These are phyloP conservation scores for Liasis olivaceus DNA, from an alignment of 2,797 vertebrate genomes.

Conservation along the genomic window DNA sequence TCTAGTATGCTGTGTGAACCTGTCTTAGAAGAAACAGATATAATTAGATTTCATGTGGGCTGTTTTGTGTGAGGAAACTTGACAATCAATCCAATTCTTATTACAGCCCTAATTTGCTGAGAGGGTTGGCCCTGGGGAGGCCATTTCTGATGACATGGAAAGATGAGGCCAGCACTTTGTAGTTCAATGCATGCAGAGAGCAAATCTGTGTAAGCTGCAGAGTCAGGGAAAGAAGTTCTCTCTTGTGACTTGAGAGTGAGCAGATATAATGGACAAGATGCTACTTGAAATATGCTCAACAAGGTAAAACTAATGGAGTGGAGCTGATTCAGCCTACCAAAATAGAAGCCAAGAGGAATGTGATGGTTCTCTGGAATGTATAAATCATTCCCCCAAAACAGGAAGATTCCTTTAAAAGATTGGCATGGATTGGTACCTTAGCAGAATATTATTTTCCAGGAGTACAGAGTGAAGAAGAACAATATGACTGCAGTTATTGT, in stretches of 20 bases:
- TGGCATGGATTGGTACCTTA: neutral
- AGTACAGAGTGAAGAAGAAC: neutral
- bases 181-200: slow-evolving; percentile 1
- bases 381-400: neutral
- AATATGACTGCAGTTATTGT: neutral
- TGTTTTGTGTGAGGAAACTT: neutral
- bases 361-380: neutral
- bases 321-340: neutral
- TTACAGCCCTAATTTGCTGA: neutral
- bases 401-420: neutral
- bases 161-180: slow-evolving; percentile 12
- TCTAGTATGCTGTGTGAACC: neutral
- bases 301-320: neutral
- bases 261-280: neutral
- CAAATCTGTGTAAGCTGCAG: neutral
- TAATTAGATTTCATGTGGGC: neutral
- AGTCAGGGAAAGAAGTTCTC: neutral
- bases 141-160: neutral
- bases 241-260: neutral
- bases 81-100: slow-evolving; percentile 10
- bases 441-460: neutral
- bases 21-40: neutral
- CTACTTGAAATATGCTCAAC: neutral
- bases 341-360: neutral
- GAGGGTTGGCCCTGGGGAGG: neutral